Percentiles rank a stretch among this genome's conserved stretches.
phyloP scores from a whole-genome alignment of 2,888 invertebrate species.

The Scaptomyza cyrtandrae region DNA sequence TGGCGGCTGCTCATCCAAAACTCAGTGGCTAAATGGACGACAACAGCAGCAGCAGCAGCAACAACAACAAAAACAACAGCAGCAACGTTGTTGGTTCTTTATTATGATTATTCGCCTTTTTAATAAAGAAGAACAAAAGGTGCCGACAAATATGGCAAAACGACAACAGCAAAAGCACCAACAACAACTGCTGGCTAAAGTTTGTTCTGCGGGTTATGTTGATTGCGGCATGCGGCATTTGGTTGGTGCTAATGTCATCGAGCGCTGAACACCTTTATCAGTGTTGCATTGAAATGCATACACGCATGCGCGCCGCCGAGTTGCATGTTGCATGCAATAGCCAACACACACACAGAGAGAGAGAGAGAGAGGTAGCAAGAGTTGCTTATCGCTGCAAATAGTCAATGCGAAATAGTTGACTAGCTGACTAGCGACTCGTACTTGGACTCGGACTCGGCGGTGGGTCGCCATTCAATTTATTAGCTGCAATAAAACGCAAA shows the following conservation, averaged over 20 bases:
- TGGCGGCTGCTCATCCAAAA: constrained; percentile 80
- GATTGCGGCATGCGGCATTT: constrained; percentile 72
- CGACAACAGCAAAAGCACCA: constrained; percentile 53
- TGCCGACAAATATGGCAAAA: constrained; percentile 80
- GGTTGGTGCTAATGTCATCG: constrained; percentile 81
- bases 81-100: constrained; percentile 74
- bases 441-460: constrained; percentile 52
- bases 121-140: constrained; percentile 80
- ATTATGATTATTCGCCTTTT: constrained; percentile 79
- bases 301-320: constrained; percentile 67
- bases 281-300: constrained; percentile 80
- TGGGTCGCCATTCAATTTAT: constrained; percentile 78
- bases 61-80: constrained; percentile 40
- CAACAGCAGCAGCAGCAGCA: constrained; percentile 58
- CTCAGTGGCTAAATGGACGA: constrained; percentile 80
- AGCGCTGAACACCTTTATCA: constrained; percentile 82
- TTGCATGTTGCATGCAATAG: constrained; percentile 66
- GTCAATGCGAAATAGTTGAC: constrained; percentile 57
- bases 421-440: constrained; percentile 6
- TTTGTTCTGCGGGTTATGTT: constrained; percentile 35
- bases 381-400: constrained; percentile 71
- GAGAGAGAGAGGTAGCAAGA: not conserved
- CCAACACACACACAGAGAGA: constrained; percentile 11
- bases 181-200: constrained; percentile 34
- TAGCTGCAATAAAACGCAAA: constrained; percentile 81